Conservation (phyloP, 2,797 vertebrate genomes). For the Sebastes taczanowskii region DNA sequence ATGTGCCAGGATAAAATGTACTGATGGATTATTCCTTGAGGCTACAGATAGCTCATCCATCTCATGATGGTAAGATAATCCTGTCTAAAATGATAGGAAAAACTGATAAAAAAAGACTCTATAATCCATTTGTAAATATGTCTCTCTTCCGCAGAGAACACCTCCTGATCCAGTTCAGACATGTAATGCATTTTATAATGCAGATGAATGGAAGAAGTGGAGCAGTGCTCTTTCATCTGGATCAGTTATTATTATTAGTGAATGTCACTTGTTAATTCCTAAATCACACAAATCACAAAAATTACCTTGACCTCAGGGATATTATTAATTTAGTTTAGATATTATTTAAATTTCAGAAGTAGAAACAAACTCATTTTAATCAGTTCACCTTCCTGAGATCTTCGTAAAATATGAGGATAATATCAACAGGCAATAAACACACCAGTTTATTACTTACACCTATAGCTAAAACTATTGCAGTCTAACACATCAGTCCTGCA, state of each 20-base stretch:
- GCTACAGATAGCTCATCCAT: slow-evolving; percentile 23
- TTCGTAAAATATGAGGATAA: neutral
- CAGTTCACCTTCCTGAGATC: neutral
- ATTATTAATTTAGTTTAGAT: neutral
- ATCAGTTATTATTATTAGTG: neutral
- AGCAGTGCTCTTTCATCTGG: neutral
- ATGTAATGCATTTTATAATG: neutral
- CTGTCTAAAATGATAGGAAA: neutral
- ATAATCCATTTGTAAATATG: neutral
- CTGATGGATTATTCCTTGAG: slow-evolving; percentile 32
- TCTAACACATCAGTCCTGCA: neutral
- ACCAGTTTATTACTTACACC: neutral
- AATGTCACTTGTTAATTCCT: neutral
- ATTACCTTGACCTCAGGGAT: neutral
- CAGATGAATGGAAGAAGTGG: neutral
- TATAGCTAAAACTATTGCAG: neutral
- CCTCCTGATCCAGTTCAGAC: neutral
- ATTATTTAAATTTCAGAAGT: neutral
- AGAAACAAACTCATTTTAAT: neutral
- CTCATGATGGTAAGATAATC: slow-evolving; percentile 31
- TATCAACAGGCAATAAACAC: neutral
- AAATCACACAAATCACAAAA: neutral
- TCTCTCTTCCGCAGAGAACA: neutral
- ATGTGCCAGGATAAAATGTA: slow-evolving; percentile 8
- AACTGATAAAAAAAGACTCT: neutral